These are phyloP conservation scores for Platypus cylindrus DNA, from an alignment of 2,888 invertebrate genomes.

Conservation along the genomic window DNA sequence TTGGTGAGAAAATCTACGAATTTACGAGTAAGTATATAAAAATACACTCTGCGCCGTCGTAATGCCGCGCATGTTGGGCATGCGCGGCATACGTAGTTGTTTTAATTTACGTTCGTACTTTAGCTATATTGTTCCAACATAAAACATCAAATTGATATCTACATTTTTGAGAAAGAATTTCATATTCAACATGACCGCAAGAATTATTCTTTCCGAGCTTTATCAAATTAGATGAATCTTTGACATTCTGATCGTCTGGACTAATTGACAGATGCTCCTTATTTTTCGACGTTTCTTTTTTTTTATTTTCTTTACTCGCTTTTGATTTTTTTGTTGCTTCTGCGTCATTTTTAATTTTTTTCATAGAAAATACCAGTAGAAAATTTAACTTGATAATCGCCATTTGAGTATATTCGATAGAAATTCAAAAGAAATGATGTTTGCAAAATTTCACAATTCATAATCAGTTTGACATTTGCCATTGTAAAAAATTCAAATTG, in stretches of 20 bases:
- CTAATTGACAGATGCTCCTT: not conserved
- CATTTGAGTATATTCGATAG: too few species aligned
- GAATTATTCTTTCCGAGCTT: constrained; percentile 14
- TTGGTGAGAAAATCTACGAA: constrained; percentile 13
- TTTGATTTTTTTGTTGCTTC: constrained; percentile 8
- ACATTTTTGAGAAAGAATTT: constrained; percentile 18
- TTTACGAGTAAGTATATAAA: not conserved
- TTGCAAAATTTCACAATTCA: too few species aligned
- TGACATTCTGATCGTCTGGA: not conserved
- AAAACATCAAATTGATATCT: constrained; percentile 20
- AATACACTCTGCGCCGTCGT: too few species aligned
- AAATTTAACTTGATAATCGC: constrained; percentile 17
- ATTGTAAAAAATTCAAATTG: too few species aligned
- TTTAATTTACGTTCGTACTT: constrained; percentile 9
- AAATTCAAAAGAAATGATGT: too few species aligned
- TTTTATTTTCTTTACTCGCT: constrained; percentile 5
- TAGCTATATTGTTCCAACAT: constrained; percentile 21
- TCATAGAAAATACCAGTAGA: constrained; percentile 15
- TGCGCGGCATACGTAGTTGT: too few species aligned
- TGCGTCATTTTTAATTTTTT: constrained; percentile 2
- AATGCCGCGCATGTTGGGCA: too few species aligned
- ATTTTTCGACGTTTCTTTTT: constrained; percentile 3
- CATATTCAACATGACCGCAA: constrained; percentile 19
- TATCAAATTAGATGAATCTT: constrained; percentile 9
- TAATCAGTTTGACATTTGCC: too few species aligned